Base-by-base conservation (phyloP, 1,140 invertebrate genomes). In the Caerostris extrusa region DNA sequence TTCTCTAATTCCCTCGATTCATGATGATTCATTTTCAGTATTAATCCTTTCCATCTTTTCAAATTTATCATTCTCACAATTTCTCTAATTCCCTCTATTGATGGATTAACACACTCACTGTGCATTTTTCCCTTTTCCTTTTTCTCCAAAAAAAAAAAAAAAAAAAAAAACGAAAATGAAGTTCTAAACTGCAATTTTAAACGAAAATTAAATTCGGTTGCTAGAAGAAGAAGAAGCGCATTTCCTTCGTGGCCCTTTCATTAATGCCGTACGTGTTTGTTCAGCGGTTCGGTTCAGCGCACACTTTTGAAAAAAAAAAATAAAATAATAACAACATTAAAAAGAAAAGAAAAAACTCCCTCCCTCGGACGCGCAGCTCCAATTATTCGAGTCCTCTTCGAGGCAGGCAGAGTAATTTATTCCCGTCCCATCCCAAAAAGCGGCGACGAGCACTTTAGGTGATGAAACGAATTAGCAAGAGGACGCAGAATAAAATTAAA, bases 401-500 rank as follows among this genome's bases (percentile, higher is more conserved):
- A 14, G 71, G 8, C 53, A 53, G 34, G 34, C 34, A 34, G 34
- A 34, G 71, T 77, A 77, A 77, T 77, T 77, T 77, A 77, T 77
- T 77, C 71, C 71, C 53, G 71, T 50, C 71, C 71, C 71, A 77
- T 77, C 71, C 34, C 71, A 77, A 77, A 77, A 77, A 77, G 71
- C 71, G 71, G 71, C 71, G 53, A 77, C 34, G 34, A 77, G 34
- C 71, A 77, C 71, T 77, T 77, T 77, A 77, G 71, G 71, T 77
- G 71, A 77, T 77, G 71, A 77, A 77, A 77, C 71, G 71, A 77
- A 77, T 77, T 77, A 77, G 71, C 71, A 77, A 34, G 71, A 77
- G 71, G 71, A 77, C 71, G 71, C 71, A 34, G 71, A 77, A 77
- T 77, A 77, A 77, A 77, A 77, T 77, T 77, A 77, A 77, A 77